Evolutionary conservation across 2,888 invertebrate genomes (phyloP), one percentile per base, ranked within the genome.

Genomic region (Agonopterix arenella): DNA sequence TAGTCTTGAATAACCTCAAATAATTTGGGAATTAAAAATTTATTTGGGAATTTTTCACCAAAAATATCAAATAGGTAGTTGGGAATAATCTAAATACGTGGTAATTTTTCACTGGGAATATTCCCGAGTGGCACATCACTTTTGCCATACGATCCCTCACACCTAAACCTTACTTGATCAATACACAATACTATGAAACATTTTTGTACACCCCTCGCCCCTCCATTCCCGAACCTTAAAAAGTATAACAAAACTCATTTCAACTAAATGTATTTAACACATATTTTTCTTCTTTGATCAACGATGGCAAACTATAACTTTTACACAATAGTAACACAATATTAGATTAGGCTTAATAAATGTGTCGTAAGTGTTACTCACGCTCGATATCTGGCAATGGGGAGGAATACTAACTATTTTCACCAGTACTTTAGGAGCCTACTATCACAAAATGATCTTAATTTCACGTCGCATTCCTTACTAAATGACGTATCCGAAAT

Each of bases 271-370:
- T 74, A 76, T 73, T 72, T 73, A 84, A 85, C 82, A 84, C 81
- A 81, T 80, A 74, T 81, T 73, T 75, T 76, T 70, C 71, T 72
- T 83, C 80, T 83, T 84, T 84, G 83, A 78, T 84, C 80, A 88
- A 89, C 88, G 85, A 50, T 81, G 86, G 88, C 84, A 84, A 85
- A 52, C 75, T 83, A 85, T 84, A 85, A 84, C 81, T 80, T 82
- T 82, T 76, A 83, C 65, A 70, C 65, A 70, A 64, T 79, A 40
- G 13, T 43, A 86, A 85, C 83, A 84, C 81, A 86, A 84, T 81
- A 81, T 80, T 82, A 82, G 73, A 76, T 76, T 76, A 83, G 80
- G 81, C 83, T 72, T 77, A 73, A 58, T 28, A 28, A 66, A 68
- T 68, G 57, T 50, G 69, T 62, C 75, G 53, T 58, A 68, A 61